Percentiles rank a stretch among this genome's conserved stretches.
Evolutionary conservation across 2,888 invertebrate species (phyloP).

Genomic region (Poecilus cupreus): DNA sequence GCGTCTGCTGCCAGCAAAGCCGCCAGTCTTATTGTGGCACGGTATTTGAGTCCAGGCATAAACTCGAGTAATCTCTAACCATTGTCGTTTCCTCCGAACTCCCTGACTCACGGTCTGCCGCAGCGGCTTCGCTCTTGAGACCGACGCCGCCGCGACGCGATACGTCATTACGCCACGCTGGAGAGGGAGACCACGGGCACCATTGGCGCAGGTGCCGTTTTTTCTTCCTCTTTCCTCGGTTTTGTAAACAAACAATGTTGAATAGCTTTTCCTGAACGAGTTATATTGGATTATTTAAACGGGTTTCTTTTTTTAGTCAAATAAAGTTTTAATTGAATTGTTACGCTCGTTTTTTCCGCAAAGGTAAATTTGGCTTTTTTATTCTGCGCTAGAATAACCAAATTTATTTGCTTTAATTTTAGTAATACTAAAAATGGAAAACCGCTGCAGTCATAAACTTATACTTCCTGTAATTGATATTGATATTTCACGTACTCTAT

Average conservation of each 20-base stretch:
- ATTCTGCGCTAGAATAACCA: neutral
- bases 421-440: neutral
- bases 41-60: conserved; percentile 48
- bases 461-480: no score
- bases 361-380: conserved; percentile 12
- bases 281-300: conserved; percentile 37
- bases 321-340: conserved; percentile 43
- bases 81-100: conserved; percentile 50
- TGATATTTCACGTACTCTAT: no score
- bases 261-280: conserved; percentile 23
- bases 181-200: no score
- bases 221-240: conserved; percentile 27
- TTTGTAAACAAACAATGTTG: conserved; percentile 33
- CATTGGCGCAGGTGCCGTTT: conserved; percentile 27
- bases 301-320: conserved; percentile 29
- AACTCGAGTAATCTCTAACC: conserved; percentile 52
- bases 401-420: conserved; percentile 28
- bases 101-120: neutral
- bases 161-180: conserved; percentile 31
- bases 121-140: conserved; percentile 2
- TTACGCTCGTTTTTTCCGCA: conserved; percentile 10
- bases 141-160: conserved; percentile 1
- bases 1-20: conserved; percentile 56
- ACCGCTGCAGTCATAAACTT: neutral
- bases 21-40: conserved; percentile 52